Evolutionary conservation across 2,888 invertebrate species (phyloP), one percentile per base, ranked within the genome.

Genomic region (Synanthedon formicaeformis): DNA sequence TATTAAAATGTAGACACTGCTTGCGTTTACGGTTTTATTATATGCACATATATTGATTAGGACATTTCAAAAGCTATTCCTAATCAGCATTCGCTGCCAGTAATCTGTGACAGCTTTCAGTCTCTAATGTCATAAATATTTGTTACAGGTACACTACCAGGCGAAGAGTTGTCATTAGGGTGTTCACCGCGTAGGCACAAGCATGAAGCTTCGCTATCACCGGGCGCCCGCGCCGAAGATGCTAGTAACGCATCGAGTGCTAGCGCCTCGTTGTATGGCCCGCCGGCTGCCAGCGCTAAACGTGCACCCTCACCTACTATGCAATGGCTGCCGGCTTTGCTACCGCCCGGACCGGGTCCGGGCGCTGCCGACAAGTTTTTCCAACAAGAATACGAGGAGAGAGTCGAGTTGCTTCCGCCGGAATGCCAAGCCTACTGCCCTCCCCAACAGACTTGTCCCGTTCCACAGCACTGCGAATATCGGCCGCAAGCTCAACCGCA

Each of bases 131-230:
- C 2, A 34, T 10, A 34, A 34, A 34, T 34, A 34, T 34, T 34
- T 34, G 34, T 34, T 34, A 41, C 89, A 94, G 94, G 94, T 88
- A 91, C 93, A 65, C 88, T 94, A 76, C 92, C 93, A 70, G 92
- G 93, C 66, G 94, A 94, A 78, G 94, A 94, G 75, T 78, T 94
- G 56, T 93, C 94, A 41, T 81, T 94, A 62, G 90, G 88, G 58
- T 90, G 90, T 63, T 89, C 90, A 52, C 87, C 88, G 57, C 72
- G 86, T 50, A 73, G 85, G 41, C 86, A 91, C 71, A 91, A 91
- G 75, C 91, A 91, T 69, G 91, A 91, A 70, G 89, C 88, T 71
- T 90, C 78, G 70, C 89, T 90, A 65, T 92, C 92, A 54, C 92
- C 93, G 52, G 90, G 91, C 61, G 89, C 91, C 60, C 89, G 92